Conservation (phyloP, 1,140 invertebrate genomes). For the Zelostemma sp. region DNA sequence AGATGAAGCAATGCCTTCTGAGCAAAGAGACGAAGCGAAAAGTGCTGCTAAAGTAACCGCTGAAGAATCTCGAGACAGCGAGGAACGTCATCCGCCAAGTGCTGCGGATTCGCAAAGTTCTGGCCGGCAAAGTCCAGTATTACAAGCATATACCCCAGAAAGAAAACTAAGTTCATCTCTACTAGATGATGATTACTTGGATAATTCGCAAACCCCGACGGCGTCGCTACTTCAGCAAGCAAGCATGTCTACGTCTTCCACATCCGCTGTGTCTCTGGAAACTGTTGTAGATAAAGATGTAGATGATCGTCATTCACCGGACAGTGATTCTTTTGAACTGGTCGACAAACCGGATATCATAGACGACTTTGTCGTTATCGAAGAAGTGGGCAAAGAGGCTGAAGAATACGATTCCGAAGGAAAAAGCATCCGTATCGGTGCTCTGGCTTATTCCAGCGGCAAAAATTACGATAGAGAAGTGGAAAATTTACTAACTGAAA, state of each 20-base stretch:
- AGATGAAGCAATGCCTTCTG: slow-evolving; percentile 5
- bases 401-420: slow-evolving; percentile 84
- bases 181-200: slow-evolving; percentile 40
- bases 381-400: slow-evolving; percentile 87
- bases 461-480: slow-evolving; percentile 81
- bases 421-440: slow-evolving; percentile 79
- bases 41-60: slow-evolving; percentile 10
- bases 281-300: slow-evolving; percentile 72
- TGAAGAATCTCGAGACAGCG: slow-evolving; percentile 19
- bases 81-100: slow-evolving; percentile 20
- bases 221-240: slow-evolving; percentile 58
- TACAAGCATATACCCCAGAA: slow-evolving; percentile 42
- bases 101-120: slow-evolving; percentile 9
- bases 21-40: slow-evolving; percentile 7
- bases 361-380: slow-evolving; percentile 88
- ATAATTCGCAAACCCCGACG: slow-evolving; percentile 21
- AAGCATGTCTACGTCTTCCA: slow-evolving; percentile 66
- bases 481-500: slow-evolving; percentile 74
- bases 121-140: slow-evolving; percentile 21
- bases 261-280: slow-evolving; percentile 64
- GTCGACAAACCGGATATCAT: slow-evolving; percentile 87
- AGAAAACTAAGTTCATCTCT: slow-evolving; percentile 27
- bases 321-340: slow-evolving; percentile 91
- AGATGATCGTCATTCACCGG: slow-evolving; percentile 77
- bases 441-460: slow-evolving; percentile 56